These are phyloP conservation scores for Ypsolopha scabrella DNA, from an alignment of 2,888 invertebrate genomes.

Conservation along the genomic window DNA sequence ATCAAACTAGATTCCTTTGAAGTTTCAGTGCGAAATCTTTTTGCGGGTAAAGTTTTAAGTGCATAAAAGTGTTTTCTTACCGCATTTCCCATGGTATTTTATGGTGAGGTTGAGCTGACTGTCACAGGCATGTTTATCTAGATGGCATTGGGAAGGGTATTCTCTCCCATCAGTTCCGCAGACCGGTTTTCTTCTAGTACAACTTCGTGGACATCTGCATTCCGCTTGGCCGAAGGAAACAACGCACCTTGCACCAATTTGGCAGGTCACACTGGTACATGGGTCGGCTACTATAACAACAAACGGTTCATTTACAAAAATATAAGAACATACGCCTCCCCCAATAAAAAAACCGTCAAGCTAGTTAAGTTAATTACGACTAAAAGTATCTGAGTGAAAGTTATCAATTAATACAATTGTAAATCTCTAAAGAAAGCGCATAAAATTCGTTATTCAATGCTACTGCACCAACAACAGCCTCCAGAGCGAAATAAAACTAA, in stretches of 20 bases:
- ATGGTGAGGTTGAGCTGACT: conserved; percentile 80
- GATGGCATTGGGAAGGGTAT: conserved; percentile 88
- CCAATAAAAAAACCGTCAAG: not conserved
- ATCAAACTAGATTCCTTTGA: not conserved
- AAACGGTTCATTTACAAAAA: not conserved
- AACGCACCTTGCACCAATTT: conserved; percentile 77
- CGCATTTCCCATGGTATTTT: conserved; percentile 88
- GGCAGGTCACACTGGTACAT: conserved; percentile 76
- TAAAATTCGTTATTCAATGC: not conserved
- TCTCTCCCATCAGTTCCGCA: conserved; percentile 91
- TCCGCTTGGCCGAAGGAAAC: conserved; percentile 76
- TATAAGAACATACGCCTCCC: too few species aligned
- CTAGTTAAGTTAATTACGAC: not conserved
- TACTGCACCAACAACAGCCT: not conserved
- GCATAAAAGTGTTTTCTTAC: conserved; percentile 62
- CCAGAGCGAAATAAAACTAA: not conserved
- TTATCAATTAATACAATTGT: not conserved
- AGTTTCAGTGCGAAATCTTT: not conserved
- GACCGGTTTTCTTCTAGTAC: conserved; percentile 82
- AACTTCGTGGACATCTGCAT: conserved; percentile 69
- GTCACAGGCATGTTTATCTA: conserved; percentile 84
- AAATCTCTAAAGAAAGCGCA: not conserved
- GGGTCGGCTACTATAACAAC: conserved; percentile 76
- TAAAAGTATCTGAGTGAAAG: not conserved
- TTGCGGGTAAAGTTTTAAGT: not conserved